Conservation (phyloP, 2,888 invertebrate species). For the Lepidocyrtoides sp. region DNA sequence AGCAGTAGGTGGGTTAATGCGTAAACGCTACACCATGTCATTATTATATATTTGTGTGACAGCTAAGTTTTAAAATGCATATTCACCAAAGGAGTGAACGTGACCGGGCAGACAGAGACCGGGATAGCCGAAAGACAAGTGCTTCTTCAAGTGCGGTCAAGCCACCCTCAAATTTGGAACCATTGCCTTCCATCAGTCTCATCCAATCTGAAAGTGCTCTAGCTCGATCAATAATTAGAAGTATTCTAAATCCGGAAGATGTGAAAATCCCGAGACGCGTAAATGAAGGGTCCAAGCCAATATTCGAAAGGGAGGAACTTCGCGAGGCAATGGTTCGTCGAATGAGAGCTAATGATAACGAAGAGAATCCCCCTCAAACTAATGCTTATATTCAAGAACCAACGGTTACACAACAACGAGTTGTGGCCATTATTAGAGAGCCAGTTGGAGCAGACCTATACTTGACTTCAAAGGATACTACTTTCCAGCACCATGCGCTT, state of each 20-base stretch:
- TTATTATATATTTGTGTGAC: not conserved
- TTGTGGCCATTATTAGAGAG: slow-evolving; percentile 84
- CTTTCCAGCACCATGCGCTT: slow-evolving; percentile 46
- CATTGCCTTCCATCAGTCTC: slow-evolving; percentile 74
- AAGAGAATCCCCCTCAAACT: slow-evolving; percentile 80
- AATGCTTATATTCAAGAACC: slow-evolving; percentile 67
- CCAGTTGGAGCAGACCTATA: slow-evolving; percentile 72
- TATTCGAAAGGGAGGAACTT: slow-evolving; percentile 84
- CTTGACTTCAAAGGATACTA: slow-evolving; percentile 57
- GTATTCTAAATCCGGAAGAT: slow-evolving; percentile 83
- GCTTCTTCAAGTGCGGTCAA: slow-evolving; percentile 1
- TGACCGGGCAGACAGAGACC: slow-evolving; percentile 15
- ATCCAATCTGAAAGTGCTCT: slow-evolving; percentile 70
- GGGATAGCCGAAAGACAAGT: slow-evolving; percentile 24
- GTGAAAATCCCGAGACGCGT: slow-evolving; percentile 83
- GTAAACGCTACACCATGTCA: not conserved
- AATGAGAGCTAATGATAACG: slow-evolving; percentile 81
- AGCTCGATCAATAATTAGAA: slow-evolving; percentile 79
- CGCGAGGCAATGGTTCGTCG: slow-evolving; percentile 82
- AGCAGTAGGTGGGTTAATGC: slow-evolving; percentile 26
- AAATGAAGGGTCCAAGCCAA: slow-evolving; percentile 82
- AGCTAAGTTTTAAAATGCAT: too few species aligned
- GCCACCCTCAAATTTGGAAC: slow-evolving; percentile 41
- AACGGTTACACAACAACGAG: slow-evolving; percentile 78
- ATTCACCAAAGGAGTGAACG: too few species aligned